Evolutionary conservation across 2,888 invertebrate species (phyloP), one percentile per base, ranked within the genome.

Genomic region (Atherix ibis): DNA sequence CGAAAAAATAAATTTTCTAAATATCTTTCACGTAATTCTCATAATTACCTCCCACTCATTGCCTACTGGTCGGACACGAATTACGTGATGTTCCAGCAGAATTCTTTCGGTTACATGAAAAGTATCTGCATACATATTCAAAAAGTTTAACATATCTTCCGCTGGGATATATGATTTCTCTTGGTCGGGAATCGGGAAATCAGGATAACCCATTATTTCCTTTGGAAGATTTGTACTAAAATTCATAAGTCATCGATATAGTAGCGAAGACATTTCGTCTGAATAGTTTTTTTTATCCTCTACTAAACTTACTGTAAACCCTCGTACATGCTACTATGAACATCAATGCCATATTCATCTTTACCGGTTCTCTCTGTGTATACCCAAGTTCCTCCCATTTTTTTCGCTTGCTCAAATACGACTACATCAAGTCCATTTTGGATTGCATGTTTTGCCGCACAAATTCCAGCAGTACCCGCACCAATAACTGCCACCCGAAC

Each of bases 261-360:
- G 6, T 22, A 22, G n/a, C n/a, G n/a, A n/a, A n/a, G n/a, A n/a
- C n/a, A n/a, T n/a, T n/a, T n/a, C n/a, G n/a, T 22, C 10, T 22
- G 6, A 22, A 22, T 8, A 22, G 10, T 22, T 22, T 10, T 6
- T 8, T 8, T 22, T 22, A 22, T 22, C n/a, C n/a, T 14, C 24
- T 13, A 32, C 8, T 18, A 37, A 13, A 44, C 53, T 57, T 58
- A 88, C 91, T 77, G 77, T 35, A 94, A 66, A 50, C 78, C 80
- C 51, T 80, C 72, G 52, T 94, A 94, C 87, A 92, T 89, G 61
- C 87, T 87, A 31, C 88, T 82, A 54, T 88, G 88, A 22, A 89
- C 72, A 1, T 83, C 81, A 34, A 81, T 64, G 1, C 84, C 85
- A 52, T 76, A 73, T 50, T 73, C 66, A 50, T 87, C 80, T n/a